phyloP scores from a whole-genome alignment of 2,888 invertebrate species.

The Drymonia ruficornis region DNA sequence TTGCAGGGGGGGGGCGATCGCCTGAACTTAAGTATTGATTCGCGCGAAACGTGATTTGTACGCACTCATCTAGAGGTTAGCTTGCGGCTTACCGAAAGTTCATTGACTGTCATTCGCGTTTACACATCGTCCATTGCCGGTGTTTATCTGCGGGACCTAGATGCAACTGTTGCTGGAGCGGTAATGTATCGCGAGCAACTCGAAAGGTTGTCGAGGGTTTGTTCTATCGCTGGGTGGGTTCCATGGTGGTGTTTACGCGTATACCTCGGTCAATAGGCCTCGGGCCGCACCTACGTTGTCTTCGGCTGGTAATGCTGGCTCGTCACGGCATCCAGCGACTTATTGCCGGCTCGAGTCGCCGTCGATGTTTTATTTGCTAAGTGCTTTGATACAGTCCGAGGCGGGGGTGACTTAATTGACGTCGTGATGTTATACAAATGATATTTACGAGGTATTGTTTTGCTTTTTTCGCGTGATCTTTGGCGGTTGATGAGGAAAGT shows the following conservation, averaged over 20 bases:
- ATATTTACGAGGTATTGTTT: slow-evolving; percentile 47
- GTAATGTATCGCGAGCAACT: slow-evolving; percentile 40
- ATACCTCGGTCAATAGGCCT: slow-evolving; percentile 79
- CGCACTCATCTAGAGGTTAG: slow-evolving; percentile 82
- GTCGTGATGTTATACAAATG: slow-evolving; percentile 69
- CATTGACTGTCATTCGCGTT: slow-evolving; percentile 47
- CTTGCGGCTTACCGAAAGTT: slow-evolving; percentile 63
- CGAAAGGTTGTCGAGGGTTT: slow-evolving; percentile 27
- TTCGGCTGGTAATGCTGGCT: slow-evolving; percentile 70
- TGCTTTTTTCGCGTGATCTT: slow-evolving; percentile 15
- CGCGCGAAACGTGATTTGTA: slow-evolving; percentile 85
- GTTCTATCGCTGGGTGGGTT: slow-evolving; percentile 36
- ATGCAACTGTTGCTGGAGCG: slow-evolving; percentile 5
- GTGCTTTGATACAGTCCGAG: slow-evolving; percentile 66
- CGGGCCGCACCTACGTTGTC: slow-evolving; percentile 78
- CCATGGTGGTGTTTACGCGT: slow-evolving; percentile 75
- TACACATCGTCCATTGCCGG: slow-evolving; percentile 47
- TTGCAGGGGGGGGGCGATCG: slow-evolving; percentile 82
- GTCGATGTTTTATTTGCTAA: slow-evolving; percentile 77
- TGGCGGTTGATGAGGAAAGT: slow-evolving; percentile 1
- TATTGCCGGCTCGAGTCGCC: slow-evolving; percentile 55
- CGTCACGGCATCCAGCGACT: slow-evolving; percentile 79
- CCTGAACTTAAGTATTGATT: slow-evolving; percentile 85
- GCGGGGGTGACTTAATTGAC: slow-evolving; percentile 71
- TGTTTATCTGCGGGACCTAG: slow-evolving; percentile 5